Percentiles rank a stretch among this genome's conserved stretches.
Evolutionary conservation across 2,797 vertebrate species (phyloP).

Genomic region (Paedocypris micromegethes): DNA sequence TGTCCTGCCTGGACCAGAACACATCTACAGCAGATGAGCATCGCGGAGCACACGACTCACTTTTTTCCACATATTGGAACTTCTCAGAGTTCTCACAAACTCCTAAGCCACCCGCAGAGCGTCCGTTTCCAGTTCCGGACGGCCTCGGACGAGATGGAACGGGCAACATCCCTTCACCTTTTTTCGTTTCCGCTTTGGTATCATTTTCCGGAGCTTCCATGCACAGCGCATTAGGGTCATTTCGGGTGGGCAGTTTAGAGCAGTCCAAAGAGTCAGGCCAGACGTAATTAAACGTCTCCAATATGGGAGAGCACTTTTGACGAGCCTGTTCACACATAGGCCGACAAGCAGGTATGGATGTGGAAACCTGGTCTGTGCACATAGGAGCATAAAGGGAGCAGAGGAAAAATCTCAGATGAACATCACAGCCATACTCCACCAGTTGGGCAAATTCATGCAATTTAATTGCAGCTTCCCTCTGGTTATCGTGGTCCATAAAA

Average conservation of each 20-base stretch:
- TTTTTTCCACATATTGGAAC: constrained; percentile 93
- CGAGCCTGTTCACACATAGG: constrained; percentile 97
- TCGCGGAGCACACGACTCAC: constrained; percentile 84
- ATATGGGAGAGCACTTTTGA: constrained; percentile 89
- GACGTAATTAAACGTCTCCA: constrained; percentile 94
- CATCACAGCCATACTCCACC: constrained; percentile 92
- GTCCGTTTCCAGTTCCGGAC: constrained; percentile 54
- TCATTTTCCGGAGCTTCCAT: constrained; percentile 97
- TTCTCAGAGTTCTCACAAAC: constrained; percentile 87
- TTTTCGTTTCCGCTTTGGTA: constrained; percentile 72
- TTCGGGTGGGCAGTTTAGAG: constrained; percentile 84
- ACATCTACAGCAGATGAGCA: constrained; percentile 89
- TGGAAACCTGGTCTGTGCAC: constrained; percentile 96
- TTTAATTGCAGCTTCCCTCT: constrained; percentile 89
- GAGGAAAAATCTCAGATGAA: constrained; percentile 95
- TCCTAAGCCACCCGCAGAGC: constrained; percentile 54
- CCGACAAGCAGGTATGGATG: constrained; percentile 93
- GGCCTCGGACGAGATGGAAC: constrained; percentile 69
- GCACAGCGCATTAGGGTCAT: constrained; percentile 93
- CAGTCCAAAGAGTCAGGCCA: constrained; percentile 97
- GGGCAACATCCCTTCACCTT: constrained; percentile 83
- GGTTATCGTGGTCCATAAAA: constrained; percentile 89
- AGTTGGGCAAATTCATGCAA: constrained; percentile 91
- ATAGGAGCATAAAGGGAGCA: constrained; percentile 97
- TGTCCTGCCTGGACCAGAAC: constrained; percentile 91